Conservation (phyloP, 2,113 vertebrate genomes). For the Fregata magnificens region DNA sequence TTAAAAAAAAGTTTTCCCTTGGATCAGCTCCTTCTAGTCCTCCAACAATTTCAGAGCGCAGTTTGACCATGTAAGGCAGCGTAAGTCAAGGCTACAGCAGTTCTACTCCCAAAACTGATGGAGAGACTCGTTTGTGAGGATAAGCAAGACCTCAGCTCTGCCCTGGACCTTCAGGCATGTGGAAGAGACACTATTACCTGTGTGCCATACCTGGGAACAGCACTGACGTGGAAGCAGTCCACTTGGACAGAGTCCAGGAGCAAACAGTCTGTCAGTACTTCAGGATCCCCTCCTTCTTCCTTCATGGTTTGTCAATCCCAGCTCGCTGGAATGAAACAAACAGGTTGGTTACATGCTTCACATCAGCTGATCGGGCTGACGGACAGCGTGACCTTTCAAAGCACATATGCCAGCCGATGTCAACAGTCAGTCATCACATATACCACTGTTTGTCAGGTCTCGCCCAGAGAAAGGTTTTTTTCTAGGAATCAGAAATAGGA, state of each 20-base stretch:
- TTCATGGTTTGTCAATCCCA: background rate
- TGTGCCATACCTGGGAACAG: background rate
- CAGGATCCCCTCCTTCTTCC: background rate
- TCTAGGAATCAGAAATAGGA: background rate
- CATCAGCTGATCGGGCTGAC: background rate
- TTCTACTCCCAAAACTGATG: background rate
- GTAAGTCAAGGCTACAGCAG: background rate
- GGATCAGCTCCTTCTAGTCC: background rate
- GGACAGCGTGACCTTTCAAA: background rate
- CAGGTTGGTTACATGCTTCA: background rate
- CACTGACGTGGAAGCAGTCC: background rate
- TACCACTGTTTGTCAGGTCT: background rate
- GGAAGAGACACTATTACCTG: background rate
- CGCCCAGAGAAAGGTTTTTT: background rate
- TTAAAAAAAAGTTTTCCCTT: no score
- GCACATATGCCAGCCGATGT: background rate
- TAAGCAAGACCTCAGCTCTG: background rate
- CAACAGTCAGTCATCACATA: background rate
- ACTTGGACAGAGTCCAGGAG: background rate
- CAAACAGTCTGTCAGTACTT: background rate
- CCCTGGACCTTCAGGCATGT: background rate
- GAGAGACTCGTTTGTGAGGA: background rate
- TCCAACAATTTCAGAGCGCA: background rate
- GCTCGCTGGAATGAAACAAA: slow-evolving; percentile 42
- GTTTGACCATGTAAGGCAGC: background rate